Conservation (phyloP, 2,888 invertebrate genomes). For the Tubulanus polymorphus region DNA sequence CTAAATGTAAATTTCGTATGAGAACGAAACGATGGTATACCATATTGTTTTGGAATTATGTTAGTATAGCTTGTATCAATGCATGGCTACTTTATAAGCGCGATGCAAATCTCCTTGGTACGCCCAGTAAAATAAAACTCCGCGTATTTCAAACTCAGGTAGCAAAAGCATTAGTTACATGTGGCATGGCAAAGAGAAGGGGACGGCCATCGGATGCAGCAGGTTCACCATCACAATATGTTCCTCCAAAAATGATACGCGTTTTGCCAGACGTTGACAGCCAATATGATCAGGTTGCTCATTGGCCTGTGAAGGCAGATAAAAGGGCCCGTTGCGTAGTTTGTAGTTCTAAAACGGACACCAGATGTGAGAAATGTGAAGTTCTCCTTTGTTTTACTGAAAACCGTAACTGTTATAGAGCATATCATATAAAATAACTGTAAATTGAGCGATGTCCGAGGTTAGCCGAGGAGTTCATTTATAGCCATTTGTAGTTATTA, state of each 20-base stretch:
- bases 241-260: too few relatives aligned
- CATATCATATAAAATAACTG: too few relatives aligned
- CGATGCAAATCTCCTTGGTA: slow-evolving; percentile 1
- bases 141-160: slow-evolving; percentile 2
- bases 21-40: slow-evolving; percentile 1
- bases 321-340: slow-evolving; percentile 7
- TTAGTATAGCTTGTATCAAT: background rate
- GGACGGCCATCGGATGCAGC: too few relatives aligned
- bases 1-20: slow-evolving; percentile 1
- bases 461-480: too few relatives aligned
- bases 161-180: background rate
- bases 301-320: too few relatives aligned
- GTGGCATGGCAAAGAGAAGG: background rate
- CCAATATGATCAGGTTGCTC: too few relatives aligned
- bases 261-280: too few relatives aligned
- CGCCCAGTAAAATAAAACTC: background rate
- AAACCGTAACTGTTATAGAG: too few relatives aligned
- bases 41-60: slow-evolving; percentile 1
- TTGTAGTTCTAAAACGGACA: slow-evolving; percentile 9
- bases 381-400: slow-evolving; percentile 10
- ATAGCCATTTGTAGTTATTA: too few relatives aligned
- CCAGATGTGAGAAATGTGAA: slow-evolving; percentile 10
- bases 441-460: too few relatives aligned
- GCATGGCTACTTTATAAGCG: slow-evolving; percentile 1
- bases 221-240: too few relatives aligned